These are phyloP conservation scores for Palythoa heliodiscus DNA, from an alignment of 92 coral and sea anemone species.

Conservation along the genomic window DNA sequence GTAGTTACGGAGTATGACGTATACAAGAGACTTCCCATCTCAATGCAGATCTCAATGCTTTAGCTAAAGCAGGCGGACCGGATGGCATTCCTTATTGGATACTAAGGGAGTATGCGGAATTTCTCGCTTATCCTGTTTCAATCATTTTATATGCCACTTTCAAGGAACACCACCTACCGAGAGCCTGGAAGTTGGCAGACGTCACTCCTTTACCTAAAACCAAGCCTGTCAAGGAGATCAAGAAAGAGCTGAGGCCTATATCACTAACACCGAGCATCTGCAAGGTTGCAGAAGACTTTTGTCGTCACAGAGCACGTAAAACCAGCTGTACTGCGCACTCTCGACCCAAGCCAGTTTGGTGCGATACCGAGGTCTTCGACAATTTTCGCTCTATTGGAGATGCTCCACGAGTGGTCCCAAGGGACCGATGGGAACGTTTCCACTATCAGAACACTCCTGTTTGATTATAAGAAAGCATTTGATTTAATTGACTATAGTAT, in stretches of 20 bases:
- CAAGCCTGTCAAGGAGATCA: constrained; percentile 54
- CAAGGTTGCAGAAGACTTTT: background rate
- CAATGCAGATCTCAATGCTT: too few species aligned
- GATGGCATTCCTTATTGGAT: too few species aligned
- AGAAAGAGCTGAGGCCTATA: constrained; percentile 58
- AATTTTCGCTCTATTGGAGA: constrained; percentile 29
- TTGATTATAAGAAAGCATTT: constrained; percentile 25
- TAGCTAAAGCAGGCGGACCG: too few species aligned
- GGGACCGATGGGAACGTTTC: constrained; percentile 37
- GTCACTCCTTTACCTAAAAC: constrained; percentile 58
- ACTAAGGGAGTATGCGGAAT: constrained; percentile 34
- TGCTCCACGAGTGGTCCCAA: constrained; percentile 35
- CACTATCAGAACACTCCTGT: constrained; percentile 19
- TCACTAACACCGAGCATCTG: constrained; percentile 61
- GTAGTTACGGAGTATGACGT: too few species aligned
- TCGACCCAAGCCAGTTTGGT: constrained; percentile 19
- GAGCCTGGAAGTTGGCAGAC: constrained; percentile 46
- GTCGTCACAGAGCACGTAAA: constrained; percentile 41
- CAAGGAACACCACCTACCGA: constrained; percentile 14
- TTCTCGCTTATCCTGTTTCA: constrained; percentile 38
- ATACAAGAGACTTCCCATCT: too few species aligned
- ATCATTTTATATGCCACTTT: constrained; percentile 50
- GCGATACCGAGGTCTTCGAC: background rate
- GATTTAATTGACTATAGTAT: background rate
- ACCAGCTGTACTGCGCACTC: constrained; percentile 30